Base-by-base conservation (phyloP, 2,797 vertebrate genomes). In the Iguana delicatissima region DNA sequence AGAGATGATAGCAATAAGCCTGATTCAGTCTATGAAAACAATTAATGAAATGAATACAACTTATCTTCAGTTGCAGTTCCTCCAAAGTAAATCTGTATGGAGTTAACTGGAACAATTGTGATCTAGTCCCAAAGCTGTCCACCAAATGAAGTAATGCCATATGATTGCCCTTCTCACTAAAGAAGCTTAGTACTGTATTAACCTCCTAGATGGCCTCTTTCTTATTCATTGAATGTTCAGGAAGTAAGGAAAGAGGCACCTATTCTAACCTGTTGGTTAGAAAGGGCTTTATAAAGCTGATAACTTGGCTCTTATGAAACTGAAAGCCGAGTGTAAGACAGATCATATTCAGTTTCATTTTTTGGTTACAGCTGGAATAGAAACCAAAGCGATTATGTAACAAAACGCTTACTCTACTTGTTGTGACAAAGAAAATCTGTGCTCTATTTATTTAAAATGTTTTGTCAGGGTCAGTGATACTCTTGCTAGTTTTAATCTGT, bases 351-450 rank as follows among this genome's bases (percentile, higher is more conserved):
- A 76, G 86, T 80, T 89, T 85, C 26, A 7, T 14, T 88, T 85
- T 7, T 10, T 35, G 29, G 14, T 9, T 46, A 2, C 18, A 35
- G 0, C 20, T 0, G 18, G 1, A 12, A 55, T 38, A 38, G n/a
- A 0, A 67, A 57, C 80, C 3, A 64, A 74, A 18, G 35, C 22
- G 35, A 7, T 76, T 20, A 2, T 22, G 3, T 38, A 26, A n/a
- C 57, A 42, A 69, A 32, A 16, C 29, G 4, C 29, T 86, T 3
- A 4, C 24, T 2, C 59, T 80, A 14, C 29, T 80, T 89, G 24
- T 79, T 84, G 52, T 20, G 26, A 9, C 38, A 29, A 32, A 5
- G 6, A 22, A 64, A 0, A 0, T 7, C 12, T 74, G 50, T 4
- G 64, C 5, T 35, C 38, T 32, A 74, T 85, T 85, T 24, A 73